A percentile compares a stretch with the other conserved stretches of the same genome.
Conservation (phyloP, 2,113 vertebrate genomes). For the Capreolus pygargus region DNA sequence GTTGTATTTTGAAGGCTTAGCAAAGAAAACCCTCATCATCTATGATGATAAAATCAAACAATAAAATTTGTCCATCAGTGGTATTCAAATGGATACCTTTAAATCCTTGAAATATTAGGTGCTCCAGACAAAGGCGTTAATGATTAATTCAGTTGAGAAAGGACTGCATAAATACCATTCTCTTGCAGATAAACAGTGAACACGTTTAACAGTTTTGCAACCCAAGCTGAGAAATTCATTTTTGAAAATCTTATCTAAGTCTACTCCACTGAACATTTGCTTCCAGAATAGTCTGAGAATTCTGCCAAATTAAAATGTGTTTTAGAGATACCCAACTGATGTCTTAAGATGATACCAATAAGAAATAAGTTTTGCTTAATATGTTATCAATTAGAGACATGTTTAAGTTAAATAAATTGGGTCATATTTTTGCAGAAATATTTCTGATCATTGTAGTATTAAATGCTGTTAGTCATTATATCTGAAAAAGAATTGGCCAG, state of each 20-base stretch:
- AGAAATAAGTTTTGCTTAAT: background rate
- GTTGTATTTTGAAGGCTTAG: background rate
- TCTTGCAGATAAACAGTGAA: background rate
- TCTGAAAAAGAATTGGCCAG: background rate
- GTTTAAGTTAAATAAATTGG: background rate
- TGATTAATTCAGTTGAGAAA: background rate
- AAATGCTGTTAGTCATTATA: background rate
- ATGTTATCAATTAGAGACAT: background rate
- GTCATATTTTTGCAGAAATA: background rate
- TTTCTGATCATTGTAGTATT: background rate
- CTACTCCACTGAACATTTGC: background rate
- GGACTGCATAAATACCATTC: background rate
- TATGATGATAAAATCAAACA: background rate
- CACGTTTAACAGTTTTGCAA: background rate
- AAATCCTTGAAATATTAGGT: background rate
- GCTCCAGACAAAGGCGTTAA: background rate
- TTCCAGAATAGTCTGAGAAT: background rate
- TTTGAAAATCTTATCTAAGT: background rate
- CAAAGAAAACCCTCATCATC: background rate
- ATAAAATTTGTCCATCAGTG: background rate
- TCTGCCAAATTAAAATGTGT: background rate
- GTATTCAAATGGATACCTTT: background rate
- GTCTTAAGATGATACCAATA: background rate
- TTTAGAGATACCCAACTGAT: background rate
- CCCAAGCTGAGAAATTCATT: background rate